These are phyloP conservation scores for Pseudomyrmex flavicornis DNA, from an alignment of 1,140 invertebrate species.

Conservation along the genomic window DNA sequence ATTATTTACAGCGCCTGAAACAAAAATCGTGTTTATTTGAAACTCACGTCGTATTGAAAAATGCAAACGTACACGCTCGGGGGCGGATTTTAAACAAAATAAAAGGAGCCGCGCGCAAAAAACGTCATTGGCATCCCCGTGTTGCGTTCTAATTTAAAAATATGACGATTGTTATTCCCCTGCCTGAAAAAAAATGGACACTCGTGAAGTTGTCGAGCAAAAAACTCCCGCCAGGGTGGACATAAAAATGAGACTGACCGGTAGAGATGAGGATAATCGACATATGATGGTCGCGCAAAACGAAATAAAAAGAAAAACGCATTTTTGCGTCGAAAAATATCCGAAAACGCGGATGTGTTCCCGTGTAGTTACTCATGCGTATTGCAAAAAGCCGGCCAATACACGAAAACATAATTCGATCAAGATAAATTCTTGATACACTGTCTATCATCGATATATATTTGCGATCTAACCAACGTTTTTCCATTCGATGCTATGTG, in stretches of 20 bases:
- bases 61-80: constrained; percentile 29
- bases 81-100: constrained; percentile 53
- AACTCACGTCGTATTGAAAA: constrained; percentile 52
- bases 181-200: constrained; percentile 42
- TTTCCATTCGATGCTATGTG: constrained; percentile 21
- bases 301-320: constrained; percentile 71
- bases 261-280: constrained; percentile 69
- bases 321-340: constrained; percentile 63
- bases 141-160: constrained; percentile 63
- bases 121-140: constrained; percentile 38
- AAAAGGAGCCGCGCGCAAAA: constrained; percentile 26
- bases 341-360: constrained; percentile 67
- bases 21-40: constrained; percentile 59
- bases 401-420: constrained; percentile 69
- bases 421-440: constrained; percentile 58
- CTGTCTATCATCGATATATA: constrained; percentile 38
- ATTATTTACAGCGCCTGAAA: constrained; percentile 58
- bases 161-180: constrained; percentile 60
- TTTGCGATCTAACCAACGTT: constrained; percentile 33
- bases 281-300: constrained; percentile 59
- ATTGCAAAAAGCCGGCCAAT: neutral
- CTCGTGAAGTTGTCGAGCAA: constrained; percentile 6
- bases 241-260: constrained; percentile 24
- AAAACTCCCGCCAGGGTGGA: constrained; percentile 4
- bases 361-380: constrained; percentile 74